Evolutionary conservation across 2,113 vertebrate species (phyloP), one percentile per base, ranked within the genome.

Genomic region (Antechinus flavipes): DNA sequence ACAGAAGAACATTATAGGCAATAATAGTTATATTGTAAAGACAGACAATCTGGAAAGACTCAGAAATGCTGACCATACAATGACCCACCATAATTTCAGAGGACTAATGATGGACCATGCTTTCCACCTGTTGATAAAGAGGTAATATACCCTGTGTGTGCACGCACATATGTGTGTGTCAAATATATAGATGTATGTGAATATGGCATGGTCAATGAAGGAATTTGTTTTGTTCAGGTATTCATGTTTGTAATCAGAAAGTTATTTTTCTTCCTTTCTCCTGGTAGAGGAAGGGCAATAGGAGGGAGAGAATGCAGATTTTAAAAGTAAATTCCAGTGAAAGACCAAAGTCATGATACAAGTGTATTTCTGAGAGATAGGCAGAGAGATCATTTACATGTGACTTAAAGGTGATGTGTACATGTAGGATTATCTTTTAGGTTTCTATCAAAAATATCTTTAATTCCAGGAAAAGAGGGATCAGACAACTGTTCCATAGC

Each of bases 251-350:
- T 84, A 3, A 68, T 10, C 14, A 35, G 12, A 30, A 68, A 1
- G 12, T 84, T 42, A 84, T 84, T 84, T 84, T 19, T 42, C n/a
- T 84, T n/a, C 35, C 16, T 84, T 84, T 84, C 68, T 22, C n/a
- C 7, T 84, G 12, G 68, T 7, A 6, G 35, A 22, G 27, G 58
- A 61, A 2, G 27, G 25, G 56, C 50, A 52, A 10, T 11, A 35
- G 27, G 3, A 68, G 12, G 30, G 30, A 68, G 30, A 68, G 30
- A 84, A 84, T 42, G 35, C 68, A n/a, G 6, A 84, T 42, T 42
- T 42, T 42, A 92, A 84, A 94, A 95, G 84, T 84, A 53, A 89
- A 58, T 97, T 96, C 90, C 91, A 95, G 42, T 56, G 56, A 96
- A 97, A 97, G 93, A 91, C 91, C 54, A 49, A 90, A 95, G 92